Evolutionary conservation across 2,797 vertebrate genomes (phyloP), one percentile per base, ranked within the genome.

Genomic region (Pangasius krempfi): DNA sequence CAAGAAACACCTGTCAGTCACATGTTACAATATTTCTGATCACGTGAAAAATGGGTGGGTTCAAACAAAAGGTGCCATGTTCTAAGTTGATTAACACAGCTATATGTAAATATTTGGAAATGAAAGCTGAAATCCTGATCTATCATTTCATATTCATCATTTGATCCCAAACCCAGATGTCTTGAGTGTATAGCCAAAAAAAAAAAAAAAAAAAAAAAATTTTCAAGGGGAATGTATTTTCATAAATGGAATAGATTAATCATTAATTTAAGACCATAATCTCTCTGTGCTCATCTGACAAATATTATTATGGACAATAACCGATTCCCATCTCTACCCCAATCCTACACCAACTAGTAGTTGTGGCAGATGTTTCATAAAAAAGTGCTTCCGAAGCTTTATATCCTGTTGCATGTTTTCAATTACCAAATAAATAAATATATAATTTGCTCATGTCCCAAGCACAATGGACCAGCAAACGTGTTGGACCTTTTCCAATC

Each of bases 391-490:
- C 90, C 79, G 58, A 92, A 90, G 91, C 72, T 88, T 86, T 92
- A 90, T 89, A 91, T 91, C 91, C 91, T 89, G 90, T 93, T 89
- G 89, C 83, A 89, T 92, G 91, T 90, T 92, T 92, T 89, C 68
- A 89, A 92, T 92, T 92, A 88, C 81, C 82, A 87, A 89, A 91
- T 91, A 92, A 92, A 92, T 90, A 90, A 91, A 93, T 90, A 91
- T 86, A 89, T 89, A 87, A 91, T 91, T 86, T 90, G 81, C 89
- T 89, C 78, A 90, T 91, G 87, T 90, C 62, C 50, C 75, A 87
- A 75, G 85, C 89, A 92, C 80, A 90, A 88, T 88, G 50, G 73
- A 84, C 85, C 54, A 58, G 81, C 54, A 88, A 88, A 90, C 66
- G 78, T 86, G 50, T 56, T 93, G 91, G 92, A 90, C 70, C 85